These are phyloP conservation scores for Acanthopagrus latus DNA, from an alignment of 2,797 vertebrate genomes.

Conservation along the genomic window DNA sequence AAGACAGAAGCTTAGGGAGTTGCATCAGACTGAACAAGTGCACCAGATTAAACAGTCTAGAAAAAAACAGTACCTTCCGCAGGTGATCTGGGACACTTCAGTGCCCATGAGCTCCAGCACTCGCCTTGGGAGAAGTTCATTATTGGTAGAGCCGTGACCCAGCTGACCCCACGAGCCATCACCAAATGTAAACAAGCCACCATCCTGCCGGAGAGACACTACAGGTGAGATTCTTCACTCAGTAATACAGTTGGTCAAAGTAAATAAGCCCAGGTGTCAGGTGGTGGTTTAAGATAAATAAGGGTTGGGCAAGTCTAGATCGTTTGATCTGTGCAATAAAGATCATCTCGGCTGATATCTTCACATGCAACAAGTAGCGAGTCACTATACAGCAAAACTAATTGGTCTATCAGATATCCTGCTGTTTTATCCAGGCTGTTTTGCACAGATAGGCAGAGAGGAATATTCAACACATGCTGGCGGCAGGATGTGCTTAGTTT, in stretches of 20 bases:
- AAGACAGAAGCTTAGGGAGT: not conserved
- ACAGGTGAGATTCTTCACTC: not conserved
- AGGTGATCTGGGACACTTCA: constrained; percentile 93
- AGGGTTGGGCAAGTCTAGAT: not conserved
- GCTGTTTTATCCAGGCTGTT: not conserved
- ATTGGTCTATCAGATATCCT: not conserved
- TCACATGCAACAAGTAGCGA: not conserved
- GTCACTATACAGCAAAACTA: not conserved
- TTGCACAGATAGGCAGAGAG: too few species aligned
- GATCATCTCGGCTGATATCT: not conserved
- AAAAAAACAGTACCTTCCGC: constrained; percentile 86
- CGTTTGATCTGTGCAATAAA: constrained; percentile 5
- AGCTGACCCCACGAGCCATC: constrained; percentile 91
- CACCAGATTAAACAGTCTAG: not conserved
- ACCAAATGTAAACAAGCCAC: constrained; percentile 94
- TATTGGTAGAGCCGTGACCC: constrained; percentile 91
- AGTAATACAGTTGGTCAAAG: not conserved
- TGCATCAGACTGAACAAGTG: not conserved
- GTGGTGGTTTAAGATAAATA: constrained; percentile 1
- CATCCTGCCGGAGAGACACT: constrained; percentile 82
- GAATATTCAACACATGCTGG: not conserved
- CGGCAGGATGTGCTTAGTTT: not conserved
- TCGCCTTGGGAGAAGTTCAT: constrained; percentile 91
- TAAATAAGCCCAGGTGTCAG: not conserved
- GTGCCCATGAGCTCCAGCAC: constrained; percentile 94